phyloP scores from a whole-genome alignment of 2,888 invertebrate genomes.

The Holacanthella duospinosa region DNA sequence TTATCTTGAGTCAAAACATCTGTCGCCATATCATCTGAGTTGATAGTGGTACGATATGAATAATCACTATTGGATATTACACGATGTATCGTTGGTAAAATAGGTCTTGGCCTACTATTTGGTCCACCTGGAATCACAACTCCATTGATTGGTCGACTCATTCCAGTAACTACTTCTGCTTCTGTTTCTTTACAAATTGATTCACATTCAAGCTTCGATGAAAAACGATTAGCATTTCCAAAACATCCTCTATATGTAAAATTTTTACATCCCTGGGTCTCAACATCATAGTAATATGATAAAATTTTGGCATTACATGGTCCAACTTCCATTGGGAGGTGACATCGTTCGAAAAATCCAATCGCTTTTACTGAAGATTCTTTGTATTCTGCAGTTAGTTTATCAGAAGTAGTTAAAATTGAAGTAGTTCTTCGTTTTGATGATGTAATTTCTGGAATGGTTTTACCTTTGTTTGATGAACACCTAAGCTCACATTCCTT shows the following conservation, averaged over 20 bases:
- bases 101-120: no score
- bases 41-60: no score
- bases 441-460: background rate
- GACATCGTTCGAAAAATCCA: slow-evolving; percentile 14
- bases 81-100: no score
- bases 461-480: no score
- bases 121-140: no score
- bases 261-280: slow-evolving; percentile 22
- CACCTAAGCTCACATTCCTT: slow-evolving; percentile 26
- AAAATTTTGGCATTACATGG: slow-evolving; percentile 25
- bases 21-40: no score
- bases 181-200: slow-evolving; percentile 20
- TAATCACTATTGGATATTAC: no score
- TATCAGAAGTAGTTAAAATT: background rate
- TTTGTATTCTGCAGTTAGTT: no score
- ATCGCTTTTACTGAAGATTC: background rate
- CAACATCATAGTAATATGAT: slow-evolving; percentile 28
- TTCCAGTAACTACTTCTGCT: no score
- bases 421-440: background rate
- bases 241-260: slow-evolving; percentile 35
- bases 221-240: slow-evolving; percentile 35
- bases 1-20: no score
- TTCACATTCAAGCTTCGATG: slow-evolving; percentile 23
- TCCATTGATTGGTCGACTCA: no score
- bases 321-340: slow-evolving; percentile 26